Evolutionary conservation across 2,113 vertebrate species (phyloP).

Genomic region (Taxidea taxus): DNA sequence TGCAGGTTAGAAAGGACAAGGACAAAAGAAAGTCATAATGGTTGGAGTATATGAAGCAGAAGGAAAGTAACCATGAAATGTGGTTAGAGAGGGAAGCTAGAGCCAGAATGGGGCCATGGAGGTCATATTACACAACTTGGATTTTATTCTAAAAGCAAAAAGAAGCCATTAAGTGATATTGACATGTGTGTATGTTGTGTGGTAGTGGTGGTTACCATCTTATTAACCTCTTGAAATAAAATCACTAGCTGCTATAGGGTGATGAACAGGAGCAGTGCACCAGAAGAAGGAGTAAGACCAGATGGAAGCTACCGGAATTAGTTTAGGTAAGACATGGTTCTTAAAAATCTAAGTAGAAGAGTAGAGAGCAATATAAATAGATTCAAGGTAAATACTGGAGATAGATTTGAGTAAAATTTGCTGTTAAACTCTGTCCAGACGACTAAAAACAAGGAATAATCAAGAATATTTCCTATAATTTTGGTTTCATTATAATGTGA

Average conservation of each 20-base stretch:
- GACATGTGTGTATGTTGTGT: background rate
- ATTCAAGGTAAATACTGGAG: background rate
- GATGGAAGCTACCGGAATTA: background rate
- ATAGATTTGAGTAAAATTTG: background rate
- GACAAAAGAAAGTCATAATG: background rate
- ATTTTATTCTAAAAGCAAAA: background rate
- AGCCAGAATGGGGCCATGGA: background rate
- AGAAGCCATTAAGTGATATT: background rate
- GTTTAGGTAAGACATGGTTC: background rate
- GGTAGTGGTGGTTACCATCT: background rate
- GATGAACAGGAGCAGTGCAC: background rate
- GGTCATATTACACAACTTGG: background rate
- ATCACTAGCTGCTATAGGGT: background rate
- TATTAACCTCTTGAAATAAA: background rate
- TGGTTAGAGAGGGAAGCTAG: background rate
- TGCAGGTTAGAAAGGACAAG: background rate
- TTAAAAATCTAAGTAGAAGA: background rate
- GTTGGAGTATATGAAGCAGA: background rate
- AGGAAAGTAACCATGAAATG: background rate
- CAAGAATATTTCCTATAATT: background rate
- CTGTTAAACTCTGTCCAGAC: background rate
- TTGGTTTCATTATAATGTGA: background rate
- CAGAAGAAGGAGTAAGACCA: background rate
- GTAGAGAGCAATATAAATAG: background rate
- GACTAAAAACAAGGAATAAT: background rate